phyloP scores from a whole-genome alignment of 2,888 invertebrate genomes.

The Bombyx huttoni region DNA sequence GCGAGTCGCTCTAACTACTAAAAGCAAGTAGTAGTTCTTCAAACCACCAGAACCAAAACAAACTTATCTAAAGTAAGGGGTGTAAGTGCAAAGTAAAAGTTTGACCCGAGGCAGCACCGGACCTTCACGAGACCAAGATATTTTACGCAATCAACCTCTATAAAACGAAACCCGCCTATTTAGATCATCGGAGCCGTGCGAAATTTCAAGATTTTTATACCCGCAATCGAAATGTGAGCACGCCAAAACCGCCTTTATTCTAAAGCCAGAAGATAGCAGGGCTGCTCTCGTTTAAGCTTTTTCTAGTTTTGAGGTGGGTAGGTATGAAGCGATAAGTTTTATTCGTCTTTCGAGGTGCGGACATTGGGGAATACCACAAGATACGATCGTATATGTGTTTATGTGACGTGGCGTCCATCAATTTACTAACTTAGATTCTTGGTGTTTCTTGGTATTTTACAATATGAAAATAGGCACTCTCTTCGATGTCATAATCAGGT shows the following conservation, averaged over 20 bases:
- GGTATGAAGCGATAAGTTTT: conserved; percentile 45
- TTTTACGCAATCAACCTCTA: conserved; percentile 34
- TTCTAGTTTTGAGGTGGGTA: conserved; percentile 23
- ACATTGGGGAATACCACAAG: neutral
- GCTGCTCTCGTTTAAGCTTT: too few species aligned
- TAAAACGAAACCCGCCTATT: conserved; percentile 51
- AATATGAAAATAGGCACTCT: too few species aligned
- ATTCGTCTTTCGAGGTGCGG: conserved; percentile 34
- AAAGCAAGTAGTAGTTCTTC: too few species aligned
- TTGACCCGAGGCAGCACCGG: conserved; percentile 6
- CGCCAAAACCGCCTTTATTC: conserved; percentile 2
- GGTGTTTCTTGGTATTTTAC: too few species aligned
- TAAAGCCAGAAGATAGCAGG: conserved; percentile 9
- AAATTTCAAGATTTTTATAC: conserved; percentile 24
- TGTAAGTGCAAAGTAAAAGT: neutral
- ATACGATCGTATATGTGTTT: too few species aligned
- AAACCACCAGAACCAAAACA: neutral
- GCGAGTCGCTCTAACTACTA: too few species aligned
- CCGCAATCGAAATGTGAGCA: neutral
- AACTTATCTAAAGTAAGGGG: neutral
- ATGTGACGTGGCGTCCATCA: too few species aligned
- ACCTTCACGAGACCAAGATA: conserved; percentile 23
- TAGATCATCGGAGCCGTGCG: conserved; percentile 52
- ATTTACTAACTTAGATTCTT: too few species aligned
- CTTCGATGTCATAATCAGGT: too few species aligned